These are phyloP conservation scores for Cephus runcator DNA, from an alignment of 2,888 invertebrate species.

Conservation along the genomic window DNA sequence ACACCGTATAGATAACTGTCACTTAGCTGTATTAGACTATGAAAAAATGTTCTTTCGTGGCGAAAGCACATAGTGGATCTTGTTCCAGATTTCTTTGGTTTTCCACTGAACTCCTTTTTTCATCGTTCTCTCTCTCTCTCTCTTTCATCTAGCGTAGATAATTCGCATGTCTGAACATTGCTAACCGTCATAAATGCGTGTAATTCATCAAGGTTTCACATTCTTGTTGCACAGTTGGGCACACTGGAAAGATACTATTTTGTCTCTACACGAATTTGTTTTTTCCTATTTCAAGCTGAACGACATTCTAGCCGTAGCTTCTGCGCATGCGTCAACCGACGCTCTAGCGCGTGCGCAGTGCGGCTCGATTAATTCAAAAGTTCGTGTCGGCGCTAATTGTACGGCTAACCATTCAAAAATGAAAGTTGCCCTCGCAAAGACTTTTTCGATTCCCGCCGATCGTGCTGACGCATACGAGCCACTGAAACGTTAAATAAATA, in stretches of 20 bases:
- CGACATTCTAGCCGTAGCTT: background rate
- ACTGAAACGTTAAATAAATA: background rate
- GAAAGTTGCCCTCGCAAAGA: background rate
- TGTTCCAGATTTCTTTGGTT: background rate
- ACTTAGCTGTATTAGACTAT: background rate
- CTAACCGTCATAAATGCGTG: background rate
- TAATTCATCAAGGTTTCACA: background rate
- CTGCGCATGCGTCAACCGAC: background rate
- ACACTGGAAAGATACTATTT: background rate
- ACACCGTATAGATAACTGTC: background rate
- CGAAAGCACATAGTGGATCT: background rate
- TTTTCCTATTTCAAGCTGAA: background rate
- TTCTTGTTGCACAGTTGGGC: background rate
- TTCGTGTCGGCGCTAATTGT: background rate
- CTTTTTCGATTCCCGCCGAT: background rate
- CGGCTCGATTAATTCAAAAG: background rate
- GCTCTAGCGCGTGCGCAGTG: background rate
- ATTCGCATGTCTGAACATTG: background rate
- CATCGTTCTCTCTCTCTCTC: background rate
- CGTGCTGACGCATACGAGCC: background rate
- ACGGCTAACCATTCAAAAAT: background rate
- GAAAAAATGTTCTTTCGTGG: background rate
- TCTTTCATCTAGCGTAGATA: background rate
- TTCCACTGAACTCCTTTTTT: background rate
- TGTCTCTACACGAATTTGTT: background rate